Evolutionary conservation across 2,113 vertebrate species (phyloP).

Genomic region (Prietella phreatophila): DNA sequence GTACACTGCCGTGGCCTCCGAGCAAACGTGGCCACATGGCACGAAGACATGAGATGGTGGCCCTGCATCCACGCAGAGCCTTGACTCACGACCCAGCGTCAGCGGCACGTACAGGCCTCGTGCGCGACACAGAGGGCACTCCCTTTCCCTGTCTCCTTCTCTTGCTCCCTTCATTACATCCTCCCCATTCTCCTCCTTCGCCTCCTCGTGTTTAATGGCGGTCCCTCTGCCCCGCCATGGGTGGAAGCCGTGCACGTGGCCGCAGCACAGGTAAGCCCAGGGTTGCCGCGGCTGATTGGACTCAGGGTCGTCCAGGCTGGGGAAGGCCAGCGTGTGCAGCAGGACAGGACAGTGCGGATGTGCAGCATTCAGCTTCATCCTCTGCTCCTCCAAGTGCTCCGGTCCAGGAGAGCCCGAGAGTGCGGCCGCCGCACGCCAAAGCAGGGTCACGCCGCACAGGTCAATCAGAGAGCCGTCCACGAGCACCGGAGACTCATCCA

Average conservation of each 20-base stretch:
- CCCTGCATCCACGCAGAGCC: constrained; percentile 88
- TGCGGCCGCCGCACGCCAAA: constrained; percentile 92
- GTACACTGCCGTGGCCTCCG: constrained; percentile 86
- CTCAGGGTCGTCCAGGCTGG: constrained; percentile 80
- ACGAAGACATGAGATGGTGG: constrained; percentile 88
- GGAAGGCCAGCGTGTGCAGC: constrained; percentile 91
- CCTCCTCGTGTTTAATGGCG: constrained; percentile 2
- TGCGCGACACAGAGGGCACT: constrained; percentile 93
- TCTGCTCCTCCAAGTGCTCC: constrained; percentile 88
- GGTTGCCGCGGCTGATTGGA: constrained; percentile 84
- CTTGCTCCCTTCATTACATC: background rate
- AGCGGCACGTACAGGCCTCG: constrained; percentile 88
- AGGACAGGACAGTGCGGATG: constrained; percentile 94
- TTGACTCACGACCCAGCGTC: constrained; percentile 89
- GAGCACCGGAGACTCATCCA: constrained; percentile 86
- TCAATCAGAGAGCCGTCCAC: constrained; percentile 91
- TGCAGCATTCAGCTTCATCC: constrained; percentile 90
- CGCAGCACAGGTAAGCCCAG: constrained; percentile 92
- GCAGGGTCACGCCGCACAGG: constrained; percentile 88
- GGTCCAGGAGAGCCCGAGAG: constrained; percentile 84
- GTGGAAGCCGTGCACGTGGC: constrained; percentile 93
- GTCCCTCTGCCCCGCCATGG: constrained; percentile 78
- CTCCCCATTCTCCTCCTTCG: constrained; percentile 26
- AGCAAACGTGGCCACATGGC: constrained; percentile 93
- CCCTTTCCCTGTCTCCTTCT: constrained; percentile 55